Percentiles rank a stretch among this genome's conserved stretches.
Conservation (phyloP, 2,888 invertebrate genomes). For the Melieria omissa region DNA sequence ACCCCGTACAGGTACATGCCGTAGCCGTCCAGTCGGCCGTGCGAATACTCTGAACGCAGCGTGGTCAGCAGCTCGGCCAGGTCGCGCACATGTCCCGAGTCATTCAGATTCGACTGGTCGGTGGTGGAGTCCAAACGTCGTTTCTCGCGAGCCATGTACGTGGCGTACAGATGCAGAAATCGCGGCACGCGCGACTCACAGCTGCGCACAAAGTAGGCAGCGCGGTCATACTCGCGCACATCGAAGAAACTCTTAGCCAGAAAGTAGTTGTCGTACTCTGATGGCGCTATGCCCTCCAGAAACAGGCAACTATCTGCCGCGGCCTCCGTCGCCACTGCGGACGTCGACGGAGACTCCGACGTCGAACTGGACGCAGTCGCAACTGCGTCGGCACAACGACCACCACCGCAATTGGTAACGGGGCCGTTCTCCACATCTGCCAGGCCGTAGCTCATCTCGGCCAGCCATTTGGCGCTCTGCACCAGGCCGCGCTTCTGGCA, state of each 20-base stretch:
- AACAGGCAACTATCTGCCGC: slow-evolving; percentile 40
- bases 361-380: slow-evolving; percentile 53
- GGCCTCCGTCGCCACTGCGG: slow-evolving; percentile 44
- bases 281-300: slow-evolving; percentile 65
- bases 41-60: slow-evolving; percentile 71
- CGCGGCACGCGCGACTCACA: slow-evolving; percentile 78
- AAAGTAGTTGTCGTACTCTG: slow-evolving; percentile 75
- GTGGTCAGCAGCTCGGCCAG: slow-evolving; percentile 71
- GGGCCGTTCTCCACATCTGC: slow-evolving; percentile 65
- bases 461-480: slow-evolving; percentile 88
- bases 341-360: slow-evolving; percentile 30
- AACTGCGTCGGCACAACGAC: slow-evolving; percentile 66
- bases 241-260: slow-evolving; percentile 91
- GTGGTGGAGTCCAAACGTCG: slow-evolving; percentile 86
- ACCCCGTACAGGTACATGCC: slow-evolving; percentile 90
- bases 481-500: slow-evolving; percentile 83
- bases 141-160: slow-evolving; percentile 90
- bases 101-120: slow-evolving; percentile 69
- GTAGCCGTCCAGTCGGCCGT: slow-evolving; percentile 84
- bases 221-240: slow-evolving; percentile 87
- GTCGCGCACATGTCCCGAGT: slow-evolving; percentile 63
- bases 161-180: slow-evolving; percentile 87
- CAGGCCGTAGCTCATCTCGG: slow-evolving; percentile 84
- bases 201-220: slow-evolving; percentile 81
- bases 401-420: slow-evolving; percentile 43